Conservation (phyloP, 2,888 invertebrate genomes). For the Troglohyphantes excavatus region DNA sequence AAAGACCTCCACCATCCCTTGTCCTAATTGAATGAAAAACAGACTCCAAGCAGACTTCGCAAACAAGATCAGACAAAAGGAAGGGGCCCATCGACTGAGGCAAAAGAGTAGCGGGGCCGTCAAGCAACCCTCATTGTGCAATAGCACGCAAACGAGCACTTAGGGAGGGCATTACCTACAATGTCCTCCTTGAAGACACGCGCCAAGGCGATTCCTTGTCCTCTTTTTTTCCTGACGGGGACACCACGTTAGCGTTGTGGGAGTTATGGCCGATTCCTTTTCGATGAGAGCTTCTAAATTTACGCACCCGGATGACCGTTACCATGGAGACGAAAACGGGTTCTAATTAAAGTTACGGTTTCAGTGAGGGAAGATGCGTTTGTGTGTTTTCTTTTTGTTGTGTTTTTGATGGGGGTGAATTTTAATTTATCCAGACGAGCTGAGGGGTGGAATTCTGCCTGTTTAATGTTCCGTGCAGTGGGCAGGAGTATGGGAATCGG, state of each 20-base stretch:
- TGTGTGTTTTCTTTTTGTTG: neutral
- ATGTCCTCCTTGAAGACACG: conserved; percentile 11
- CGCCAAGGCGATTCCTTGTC: conserved; percentile 34
- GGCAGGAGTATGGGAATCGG: no score
- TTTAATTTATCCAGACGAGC: conserved; percentile 46
- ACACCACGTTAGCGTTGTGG: conserved; percentile 31
- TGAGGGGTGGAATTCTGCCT: no score
- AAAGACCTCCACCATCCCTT: neutral
- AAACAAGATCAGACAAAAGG: conserved; percentile 11
- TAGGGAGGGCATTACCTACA: conserved; percentile 62
- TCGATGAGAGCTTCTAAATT: conserved; percentile 62
- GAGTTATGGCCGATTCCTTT: neutral
- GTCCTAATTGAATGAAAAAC: neutral
- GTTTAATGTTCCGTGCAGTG: no score
- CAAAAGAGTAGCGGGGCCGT: conserved; percentile 31
- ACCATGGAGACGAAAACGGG: conserved; percentile 19
- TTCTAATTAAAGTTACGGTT: conserved; percentile 64
- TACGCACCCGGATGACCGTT: conserved; percentile 34
- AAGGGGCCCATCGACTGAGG: conserved; percentile 22
- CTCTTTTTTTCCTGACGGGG: conserved; percentile 15
- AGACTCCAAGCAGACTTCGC: conserved; percentile 2
- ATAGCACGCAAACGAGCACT: conserved; percentile 57
- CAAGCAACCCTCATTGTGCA: conserved; percentile 51
- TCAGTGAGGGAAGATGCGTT: conserved; percentile 19
- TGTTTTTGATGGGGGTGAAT: conserved; percentile 20